A percentile compares a stretch with the other conserved stretches of the same genome.
phyloP scores from a whole-genome alignment of 1,140 invertebrate species.

The Pseudomyrmex concolor region DNA sequence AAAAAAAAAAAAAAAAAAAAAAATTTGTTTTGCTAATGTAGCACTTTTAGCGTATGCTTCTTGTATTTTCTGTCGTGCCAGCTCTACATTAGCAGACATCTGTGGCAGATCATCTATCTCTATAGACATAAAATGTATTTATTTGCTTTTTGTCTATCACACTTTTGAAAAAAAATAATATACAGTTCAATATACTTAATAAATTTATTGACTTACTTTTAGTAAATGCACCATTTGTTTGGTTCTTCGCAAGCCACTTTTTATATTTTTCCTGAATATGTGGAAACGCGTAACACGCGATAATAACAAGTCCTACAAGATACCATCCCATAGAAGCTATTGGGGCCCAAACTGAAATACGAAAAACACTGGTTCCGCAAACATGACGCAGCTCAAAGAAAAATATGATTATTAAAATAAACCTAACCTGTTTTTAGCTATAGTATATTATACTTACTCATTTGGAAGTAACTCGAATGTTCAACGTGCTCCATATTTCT shows the following conservation, averaged over 20 bases:
- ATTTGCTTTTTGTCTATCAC: neutral
- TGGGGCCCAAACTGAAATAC: constrained; percentile 73
- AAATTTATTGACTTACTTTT: constrained; percentile 78
- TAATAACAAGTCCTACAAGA: constrained; percentile 68
- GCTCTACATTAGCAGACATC: constrained; percentile 69
- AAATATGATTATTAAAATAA: neutral
- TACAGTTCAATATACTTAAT: neutral
- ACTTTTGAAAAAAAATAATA: constrained; percentile 9
- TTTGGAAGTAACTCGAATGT: constrained; percentile 19
- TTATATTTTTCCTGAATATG: constrained; percentile 76
- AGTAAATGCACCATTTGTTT: constrained; percentile 81
- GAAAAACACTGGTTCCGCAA: neutral
- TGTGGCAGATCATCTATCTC: constrained; percentile 81
- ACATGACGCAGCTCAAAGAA: neutral
- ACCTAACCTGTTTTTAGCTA: neutral
- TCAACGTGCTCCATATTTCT: constrained; percentile 21
- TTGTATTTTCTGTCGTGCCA: constrained; percentile 80
- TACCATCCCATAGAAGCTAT: constrained; percentile 80
- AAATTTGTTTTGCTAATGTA: constrained; percentile 69
- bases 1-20: no score
- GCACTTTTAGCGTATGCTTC: constrained; percentile 79
- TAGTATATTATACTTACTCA: constrained; percentile 11
- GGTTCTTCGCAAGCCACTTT: constrained; percentile 75
- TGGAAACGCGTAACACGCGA: constrained; percentile 74
- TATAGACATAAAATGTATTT: constrained; percentile 56